A percentile compares a stretch with the other conserved stretches of the same genome.
Conservation (phyloP, 2,113 vertebrate species). For the Capreolus pygargus region DNA sequence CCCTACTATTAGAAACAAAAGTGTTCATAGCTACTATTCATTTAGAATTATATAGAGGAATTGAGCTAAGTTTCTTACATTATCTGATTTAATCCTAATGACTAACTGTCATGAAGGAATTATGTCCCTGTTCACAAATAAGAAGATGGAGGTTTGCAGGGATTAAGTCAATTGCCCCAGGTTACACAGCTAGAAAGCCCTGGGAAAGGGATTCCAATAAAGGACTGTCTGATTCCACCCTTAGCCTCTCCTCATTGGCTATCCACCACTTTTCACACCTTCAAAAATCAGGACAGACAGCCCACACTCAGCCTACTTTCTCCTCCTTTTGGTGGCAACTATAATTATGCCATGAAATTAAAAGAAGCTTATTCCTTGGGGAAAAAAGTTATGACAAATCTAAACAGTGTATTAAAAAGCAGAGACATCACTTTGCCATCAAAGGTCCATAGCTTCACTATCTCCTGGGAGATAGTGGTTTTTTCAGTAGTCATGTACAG, state of each 20-base stretch:
- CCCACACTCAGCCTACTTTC: background rate
- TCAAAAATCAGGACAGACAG: background rate
- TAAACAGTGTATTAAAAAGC: background rate
- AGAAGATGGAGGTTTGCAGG: background rate
- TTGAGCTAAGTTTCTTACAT: background rate
- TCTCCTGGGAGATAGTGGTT: background rate
- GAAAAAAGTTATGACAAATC: background rate
- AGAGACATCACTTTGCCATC: fast-evolving
- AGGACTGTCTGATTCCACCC: background rate
- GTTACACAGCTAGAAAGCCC: background rate
- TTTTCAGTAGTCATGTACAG: background rate
- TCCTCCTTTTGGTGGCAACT: background rate
- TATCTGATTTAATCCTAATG: background rate
- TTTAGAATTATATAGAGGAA: background rate
- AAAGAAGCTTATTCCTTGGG: background rate
- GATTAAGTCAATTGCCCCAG: background rate
- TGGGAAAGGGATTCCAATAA: background rate
- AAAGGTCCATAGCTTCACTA: background rate
- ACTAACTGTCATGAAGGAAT: background rate
- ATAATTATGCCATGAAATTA: background rate
- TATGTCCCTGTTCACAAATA: background rate
- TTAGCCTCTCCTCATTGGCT: background rate
- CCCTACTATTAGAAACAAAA: background rate
- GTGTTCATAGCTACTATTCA: background rate
- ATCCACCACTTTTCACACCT: background rate